These are phyloP conservation scores for Myripristis jacobus DNA, from an alignment of 2,797 vertebrate genomes.

Conservation along the genomic window DNA sequence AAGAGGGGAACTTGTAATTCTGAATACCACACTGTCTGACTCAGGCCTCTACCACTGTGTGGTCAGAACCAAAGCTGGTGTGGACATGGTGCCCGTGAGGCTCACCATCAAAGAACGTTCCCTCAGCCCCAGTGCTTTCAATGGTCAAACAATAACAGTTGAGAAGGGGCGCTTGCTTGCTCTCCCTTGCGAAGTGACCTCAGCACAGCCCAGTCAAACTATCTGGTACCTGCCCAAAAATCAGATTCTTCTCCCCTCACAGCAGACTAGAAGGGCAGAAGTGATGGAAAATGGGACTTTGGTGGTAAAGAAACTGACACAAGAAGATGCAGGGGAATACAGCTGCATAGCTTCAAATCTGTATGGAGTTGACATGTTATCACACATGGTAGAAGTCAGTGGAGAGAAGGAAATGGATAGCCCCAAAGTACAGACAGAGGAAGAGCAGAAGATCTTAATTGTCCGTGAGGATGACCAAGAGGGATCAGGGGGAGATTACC, in stretches of 20 bases:
- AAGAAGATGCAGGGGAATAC: conserved; percentile 83
- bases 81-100: conserved; percentile 81
- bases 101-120: conserved; percentile 80
- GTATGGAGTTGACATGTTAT: conserved; percentile 84
- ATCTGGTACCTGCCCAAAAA: conserved; percentile 83
- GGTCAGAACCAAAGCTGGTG: conserved; percentile 72
- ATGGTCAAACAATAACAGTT: conserved; percentile 80
- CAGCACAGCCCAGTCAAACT: conserved; percentile 77
- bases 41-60: conserved; percentile 86
- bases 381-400: conserved; percentile 79
- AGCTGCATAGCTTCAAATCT: conserved; percentile 84
- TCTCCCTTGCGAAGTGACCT: conserved; percentile 81
- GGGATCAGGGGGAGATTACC: conserved; percentile 79
- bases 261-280: conserved; percentile 69
- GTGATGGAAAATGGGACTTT: conserved; percentile 83
- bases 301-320: conserved; percentile 70
- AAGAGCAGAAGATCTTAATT: conserved; percentile 39
- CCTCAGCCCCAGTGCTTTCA: conserved; percentile 80
- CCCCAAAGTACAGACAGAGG: conserved; percentile 45
- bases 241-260: conserved; percentile 75
- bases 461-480: conserved; percentile 64
- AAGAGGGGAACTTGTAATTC: conserved; percentile 77
- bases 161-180: conserved; percentile 71
- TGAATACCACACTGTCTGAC: conserved; percentile 78
- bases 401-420: conserved; percentile 57